A percentile compares a stretch with the other conserved stretches of the same genome.
Conservation (phyloP, 2,888 invertebrate genomes). For the Xestia sexstrigata region DNA sequence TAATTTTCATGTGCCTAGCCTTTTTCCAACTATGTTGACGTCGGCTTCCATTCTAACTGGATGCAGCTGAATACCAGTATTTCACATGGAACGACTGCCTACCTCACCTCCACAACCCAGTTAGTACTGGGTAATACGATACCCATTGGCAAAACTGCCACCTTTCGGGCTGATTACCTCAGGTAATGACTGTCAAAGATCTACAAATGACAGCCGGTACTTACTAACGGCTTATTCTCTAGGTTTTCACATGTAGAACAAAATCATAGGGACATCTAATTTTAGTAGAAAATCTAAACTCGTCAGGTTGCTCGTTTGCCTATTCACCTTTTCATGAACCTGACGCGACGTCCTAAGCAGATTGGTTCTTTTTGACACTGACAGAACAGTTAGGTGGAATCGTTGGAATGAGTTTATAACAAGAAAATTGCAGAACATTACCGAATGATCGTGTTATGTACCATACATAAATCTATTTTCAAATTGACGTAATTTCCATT, state of each 20-base stretch:
- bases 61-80: background rate
- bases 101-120: background rate
- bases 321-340: background rate
- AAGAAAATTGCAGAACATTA: background rate
- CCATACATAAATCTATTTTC: background rate
- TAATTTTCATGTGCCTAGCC: background rate
- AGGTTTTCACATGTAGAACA: background rate
- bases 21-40: background rate
- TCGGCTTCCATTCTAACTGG: background rate
- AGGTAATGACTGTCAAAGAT: background rate
- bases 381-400: background rate
- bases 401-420: background rate
- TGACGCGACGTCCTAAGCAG: constrained; percentile 12
- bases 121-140: background rate
- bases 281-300: constrained; percentile 7
- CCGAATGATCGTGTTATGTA: background rate
- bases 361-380: constrained; percentile 11
- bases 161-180: background rate
- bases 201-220: background rate
- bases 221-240: background rate
- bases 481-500: background rate
- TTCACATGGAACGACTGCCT: background rate
- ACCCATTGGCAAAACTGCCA: background rate
- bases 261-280: background rate
- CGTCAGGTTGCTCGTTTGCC: background rate